These are phyloP conservation scores for Pantala flavescens DNA, from an alignment of 1,140 invertebrate species.

Conservation along the genomic window DNA sequence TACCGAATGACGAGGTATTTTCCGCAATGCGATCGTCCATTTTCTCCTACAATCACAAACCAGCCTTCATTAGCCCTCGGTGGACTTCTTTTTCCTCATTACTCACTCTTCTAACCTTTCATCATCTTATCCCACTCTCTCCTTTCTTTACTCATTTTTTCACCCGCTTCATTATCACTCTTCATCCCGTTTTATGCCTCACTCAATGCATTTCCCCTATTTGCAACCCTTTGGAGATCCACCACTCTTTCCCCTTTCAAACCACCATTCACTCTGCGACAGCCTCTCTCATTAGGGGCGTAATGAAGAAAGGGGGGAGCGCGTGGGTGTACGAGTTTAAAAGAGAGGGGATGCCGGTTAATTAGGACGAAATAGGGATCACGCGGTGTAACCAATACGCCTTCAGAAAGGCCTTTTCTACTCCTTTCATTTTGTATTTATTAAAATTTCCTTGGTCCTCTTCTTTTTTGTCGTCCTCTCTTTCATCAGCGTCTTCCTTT, in stretches of 20 bases:
- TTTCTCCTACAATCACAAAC: no score
- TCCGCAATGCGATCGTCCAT: no score
- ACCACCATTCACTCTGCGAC: not conserved
- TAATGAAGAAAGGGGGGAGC: not conserved
- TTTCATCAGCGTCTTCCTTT: no score
- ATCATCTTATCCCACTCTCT: not conserved
- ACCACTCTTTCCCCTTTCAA: not conserved
- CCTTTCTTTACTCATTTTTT: not conserved
- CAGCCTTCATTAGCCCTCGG: no score
- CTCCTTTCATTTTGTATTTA: not conserved
- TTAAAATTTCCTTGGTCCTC: not conserved
- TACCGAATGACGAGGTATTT: no score
- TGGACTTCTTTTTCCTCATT: not conserved
- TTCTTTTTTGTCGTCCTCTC: no score
- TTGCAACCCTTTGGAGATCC: not conserved
- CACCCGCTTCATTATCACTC: not conserved
- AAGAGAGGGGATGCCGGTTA: not conserved
- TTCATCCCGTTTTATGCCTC: not conserved
- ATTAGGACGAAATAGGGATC: conserved; percentile 4
- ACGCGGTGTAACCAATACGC: conserved; percentile 7
- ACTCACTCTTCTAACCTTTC: not conserved
- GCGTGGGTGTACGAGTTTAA: not conserved
- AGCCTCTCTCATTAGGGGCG: not conserved
- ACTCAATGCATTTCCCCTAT: not conserved
- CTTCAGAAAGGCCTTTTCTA: not conserved